Base-by-base conservation (phyloP, 2,797 vertebrate genomes). In the Epinephelus coioides region DNA sequence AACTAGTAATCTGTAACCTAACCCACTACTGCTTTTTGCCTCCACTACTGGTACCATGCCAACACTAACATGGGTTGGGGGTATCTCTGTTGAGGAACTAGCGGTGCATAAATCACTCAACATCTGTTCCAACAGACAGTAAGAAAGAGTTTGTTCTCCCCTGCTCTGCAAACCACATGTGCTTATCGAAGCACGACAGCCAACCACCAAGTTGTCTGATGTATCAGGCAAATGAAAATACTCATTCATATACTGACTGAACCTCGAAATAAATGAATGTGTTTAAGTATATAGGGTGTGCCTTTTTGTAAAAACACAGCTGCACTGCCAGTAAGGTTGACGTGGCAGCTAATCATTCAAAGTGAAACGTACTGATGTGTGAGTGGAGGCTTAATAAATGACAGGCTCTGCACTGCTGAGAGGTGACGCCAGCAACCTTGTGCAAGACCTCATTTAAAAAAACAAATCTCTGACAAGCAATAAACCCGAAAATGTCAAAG, bases 91-190 rank as follows among this genome's bases (percentile, higher is more conserved):
- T 68, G 59, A 62, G 17, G 27, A 86, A 57, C 27, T 44, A 50
- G 21, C 51, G 50, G 82, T 89, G 76, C 76, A 72, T 79, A 46
- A 73, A 78, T 85, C 54, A 66, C 66, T 78, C 44, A 81, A 77
- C 88, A 89, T 88, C 89, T 91, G 89, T 8, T 73, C 66, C 70
- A 79, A 49, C 75, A 65, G 63, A 72, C 84, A 82, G 57, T 17
- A 27, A 70, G 54, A 59, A 34, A 55, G 61, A 73, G 69, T 78
- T 25, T 7, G 3, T 65, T 65, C 38, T 56, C 77, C 30, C 51
- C 25, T 23, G 73, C 60, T 77, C 34, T 47, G 59, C 56, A 73
- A 81, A 79, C 65, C 78, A 54, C 60, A 40, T 67, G 72, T 56
- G 76, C 46, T 71, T 61, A 73, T 10, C 82, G 46, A 80, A 74